Evolutionary conservation across 1,140 invertebrate species (phyloP).

Genomic region (Arion vulgaris): DNA sequence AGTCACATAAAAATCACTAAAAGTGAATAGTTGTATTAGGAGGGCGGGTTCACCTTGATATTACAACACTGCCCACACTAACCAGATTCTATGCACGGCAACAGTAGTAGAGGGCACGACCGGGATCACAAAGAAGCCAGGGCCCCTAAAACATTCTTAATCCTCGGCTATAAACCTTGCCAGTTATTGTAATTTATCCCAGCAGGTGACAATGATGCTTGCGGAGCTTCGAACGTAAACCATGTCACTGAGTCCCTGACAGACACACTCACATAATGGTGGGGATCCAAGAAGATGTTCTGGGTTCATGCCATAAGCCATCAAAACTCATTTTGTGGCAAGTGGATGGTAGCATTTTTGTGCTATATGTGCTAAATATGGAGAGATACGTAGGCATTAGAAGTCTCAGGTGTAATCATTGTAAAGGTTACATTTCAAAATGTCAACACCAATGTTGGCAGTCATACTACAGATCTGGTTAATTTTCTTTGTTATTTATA

Average conservation of each 20-base stretch:
- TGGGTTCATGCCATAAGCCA: neutral
- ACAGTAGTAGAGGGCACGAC: neutral
- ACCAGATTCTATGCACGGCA: neutral
- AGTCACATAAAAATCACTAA: no score
- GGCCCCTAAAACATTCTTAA: neutral
- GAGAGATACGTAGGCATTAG: no score
- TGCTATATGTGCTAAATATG: neutral
- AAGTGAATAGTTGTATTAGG: no score
- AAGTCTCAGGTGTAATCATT: slow-evolving; percentile 1
- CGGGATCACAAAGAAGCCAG: neutral
- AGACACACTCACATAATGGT: neutral
- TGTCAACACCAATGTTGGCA: neutral
- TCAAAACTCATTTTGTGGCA: neutral
- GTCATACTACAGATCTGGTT: neutral
- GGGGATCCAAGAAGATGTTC: neutral
- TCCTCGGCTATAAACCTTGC: neutral
- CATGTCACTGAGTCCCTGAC: neutral
- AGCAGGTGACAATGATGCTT: neutral
- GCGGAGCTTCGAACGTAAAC: neutral
- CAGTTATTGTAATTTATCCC: neutral
- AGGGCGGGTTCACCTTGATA: no score
- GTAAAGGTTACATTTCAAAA: neutral
- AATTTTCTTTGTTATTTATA: neutral
- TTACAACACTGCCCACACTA: no score
- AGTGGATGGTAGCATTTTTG: neutral